Percentiles rank a stretch among this genome's conserved stretches.
These are phyloP conservation scores for Homarus americanus DNA, from an alignment of 1,140 invertebrate species.

Conservation along the genomic window DNA sequence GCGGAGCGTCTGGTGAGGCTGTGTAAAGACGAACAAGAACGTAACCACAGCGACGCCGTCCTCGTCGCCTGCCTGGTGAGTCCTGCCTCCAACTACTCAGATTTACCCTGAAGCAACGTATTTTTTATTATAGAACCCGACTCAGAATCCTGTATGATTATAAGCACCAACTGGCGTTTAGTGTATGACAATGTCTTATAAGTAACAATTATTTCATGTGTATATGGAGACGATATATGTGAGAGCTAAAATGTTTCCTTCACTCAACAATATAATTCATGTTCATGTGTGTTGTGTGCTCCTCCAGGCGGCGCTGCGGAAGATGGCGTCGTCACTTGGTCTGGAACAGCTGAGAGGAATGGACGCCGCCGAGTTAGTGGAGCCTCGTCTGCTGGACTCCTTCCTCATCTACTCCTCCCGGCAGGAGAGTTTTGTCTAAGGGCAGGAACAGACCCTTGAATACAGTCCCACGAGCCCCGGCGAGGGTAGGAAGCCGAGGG, in stretches of 20 bases:
- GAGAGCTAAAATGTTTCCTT: too few species aligned
- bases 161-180: too few species aligned
- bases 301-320: constrained; percentile 84
- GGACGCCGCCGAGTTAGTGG: constrained; percentile 83
- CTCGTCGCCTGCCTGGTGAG: constrained; percentile 87
- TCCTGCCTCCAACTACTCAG: constrained; percentile 74
- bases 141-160: too few species aligned
- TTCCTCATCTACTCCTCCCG: constrained; percentile 85
- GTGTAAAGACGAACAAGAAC: constrained; percentile 84
- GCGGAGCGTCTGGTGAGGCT: constrained; percentile 86
- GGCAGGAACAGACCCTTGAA: too few species aligned
- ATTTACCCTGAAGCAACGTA: neutral
- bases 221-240: too few species aligned
- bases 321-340: constrained; percentile 83
- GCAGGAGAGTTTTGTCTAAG: constrained; percentile 84
- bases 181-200: too few species aligned
- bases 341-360: constrained; percentile 80
- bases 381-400: constrained; percentile 84
- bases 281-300: neutral
- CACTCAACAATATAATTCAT: too few species aligned
- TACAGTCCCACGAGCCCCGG: too few species aligned
- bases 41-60: constrained; percentile 86
- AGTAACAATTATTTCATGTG: too few species aligned
- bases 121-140: too few species aligned
- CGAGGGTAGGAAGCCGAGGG: too few species aligned